These are phyloP conservation scores for Antheraea mylitta DNA, from an alignment of 1,140 invertebrate genomes.

Conservation along the genomic window DNA sequence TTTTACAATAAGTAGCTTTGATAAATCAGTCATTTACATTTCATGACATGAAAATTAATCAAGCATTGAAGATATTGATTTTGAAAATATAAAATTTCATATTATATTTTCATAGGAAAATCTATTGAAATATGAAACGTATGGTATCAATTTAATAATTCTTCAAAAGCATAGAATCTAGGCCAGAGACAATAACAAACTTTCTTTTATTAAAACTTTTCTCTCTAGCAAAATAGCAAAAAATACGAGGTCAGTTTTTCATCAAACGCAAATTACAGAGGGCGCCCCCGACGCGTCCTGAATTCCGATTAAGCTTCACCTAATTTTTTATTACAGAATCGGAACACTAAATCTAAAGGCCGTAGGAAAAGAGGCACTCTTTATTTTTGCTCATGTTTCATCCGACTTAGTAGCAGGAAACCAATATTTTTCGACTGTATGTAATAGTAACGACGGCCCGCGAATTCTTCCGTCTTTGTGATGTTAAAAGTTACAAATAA, in stretches of 20 bases:
- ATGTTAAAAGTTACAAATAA: too few species aligned
- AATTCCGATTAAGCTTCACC: background rate
- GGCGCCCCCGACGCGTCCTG: background rate
- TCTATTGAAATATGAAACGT: background rate
- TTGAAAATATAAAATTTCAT: too few species aligned
- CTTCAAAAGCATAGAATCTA: background rate
- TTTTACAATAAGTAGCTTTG: too few species aligned
- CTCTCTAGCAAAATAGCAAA: background rate
- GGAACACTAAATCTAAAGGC: background rate
- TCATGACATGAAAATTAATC: too few species aligned
- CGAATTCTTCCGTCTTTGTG: too few species aligned
- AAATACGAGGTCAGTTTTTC: slow-evolving; percentile 5
- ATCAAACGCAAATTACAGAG: background rate
- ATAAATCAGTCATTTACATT: too few species aligned
- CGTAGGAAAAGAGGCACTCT: background rate
- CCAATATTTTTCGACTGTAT: too few species aligned
- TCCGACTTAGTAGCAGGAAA: too few species aligned
- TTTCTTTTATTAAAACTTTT: slow-evolving; percentile 9
- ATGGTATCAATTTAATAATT: background rate
- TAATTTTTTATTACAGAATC: slow-evolving; percentile 2
- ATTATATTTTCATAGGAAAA: too few species aligned
- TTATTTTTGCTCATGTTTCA: background rate
- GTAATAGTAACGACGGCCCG: too few species aligned
- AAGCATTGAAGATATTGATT: too few species aligned
- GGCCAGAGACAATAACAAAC: background rate